Evolutionary conservation across 2,888 invertebrate species (phyloP).

Genomic region (Pristionchus fissidentatus): DNA sequence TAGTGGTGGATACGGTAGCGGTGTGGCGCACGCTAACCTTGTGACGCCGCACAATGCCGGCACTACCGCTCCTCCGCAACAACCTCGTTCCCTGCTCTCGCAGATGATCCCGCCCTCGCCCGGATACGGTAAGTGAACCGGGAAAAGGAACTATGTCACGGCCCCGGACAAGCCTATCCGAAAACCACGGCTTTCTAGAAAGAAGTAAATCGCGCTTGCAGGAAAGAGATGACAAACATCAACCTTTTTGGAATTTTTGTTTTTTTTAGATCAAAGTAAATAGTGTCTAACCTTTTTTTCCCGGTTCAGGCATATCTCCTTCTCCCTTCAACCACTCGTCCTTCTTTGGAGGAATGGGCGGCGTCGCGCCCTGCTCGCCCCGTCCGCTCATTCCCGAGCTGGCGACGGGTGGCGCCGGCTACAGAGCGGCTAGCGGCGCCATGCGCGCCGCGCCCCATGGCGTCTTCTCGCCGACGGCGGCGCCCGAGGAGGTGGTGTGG

Average conservation of each 20-base stretch:
- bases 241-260: not conserved
- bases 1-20: not conserved
- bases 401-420: too few relatives aligned
- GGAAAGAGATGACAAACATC: not conserved
- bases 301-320: not conserved
- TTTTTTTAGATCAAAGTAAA: not conserved
- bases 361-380: not conserved
- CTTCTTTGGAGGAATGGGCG: not conserved
- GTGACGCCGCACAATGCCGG: not conserved
- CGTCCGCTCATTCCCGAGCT: constrained; percentile 29
- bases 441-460: not conserved
- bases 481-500: constrained; percentile 25
- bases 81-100: constrained; percentile 30
- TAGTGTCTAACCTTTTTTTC: too few relatives aligned
- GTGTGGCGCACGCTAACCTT: not conserved
- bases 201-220: not conserved
- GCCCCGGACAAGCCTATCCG: too few relatives aligned
- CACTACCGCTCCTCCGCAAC: not conserved
- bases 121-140: not conserved
- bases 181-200: too few relatives aligned
- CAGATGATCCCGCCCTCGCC: not conserved
- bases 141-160: too few relatives aligned
- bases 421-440: not conserved
- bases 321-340: not conserved
- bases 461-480: constrained; percentile 15